phyloP scores from a whole-genome alignment of 2,888 invertebrate genomes.

The Plebejus anna region DNA sequence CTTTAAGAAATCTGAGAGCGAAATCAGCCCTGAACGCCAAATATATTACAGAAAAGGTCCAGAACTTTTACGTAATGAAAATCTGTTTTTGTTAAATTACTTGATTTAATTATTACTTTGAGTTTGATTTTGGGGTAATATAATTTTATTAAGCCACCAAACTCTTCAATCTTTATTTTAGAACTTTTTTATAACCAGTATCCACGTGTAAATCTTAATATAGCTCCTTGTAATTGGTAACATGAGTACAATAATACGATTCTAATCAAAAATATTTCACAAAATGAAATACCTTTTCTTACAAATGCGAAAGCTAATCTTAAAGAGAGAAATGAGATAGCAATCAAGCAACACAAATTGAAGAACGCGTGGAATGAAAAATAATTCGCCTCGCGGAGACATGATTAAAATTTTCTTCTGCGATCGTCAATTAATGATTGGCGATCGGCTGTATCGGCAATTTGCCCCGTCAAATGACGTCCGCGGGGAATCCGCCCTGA shows the following conservation, averaged over 20 bases:
- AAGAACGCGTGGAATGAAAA: not conserved
- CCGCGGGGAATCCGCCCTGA: slow-evolving; percentile 37
- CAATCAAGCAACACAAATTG: slow-evolving; percentile 9
- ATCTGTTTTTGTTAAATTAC: slow-evolving; percentile 12
- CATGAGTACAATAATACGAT: not conserved
- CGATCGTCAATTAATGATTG: slow-evolving; percentile 31
- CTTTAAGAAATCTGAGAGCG: not conserved
- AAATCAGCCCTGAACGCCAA: slow-evolving; percentile 1
- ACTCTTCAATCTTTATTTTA: not conserved
- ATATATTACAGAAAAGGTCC: slow-evolving; percentile 6
- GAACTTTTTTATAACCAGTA: not conserved
- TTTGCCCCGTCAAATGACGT: slow-evolving; percentile 37
- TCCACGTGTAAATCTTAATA: too few species aligned
- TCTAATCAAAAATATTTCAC: not conserved
- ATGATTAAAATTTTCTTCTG: slow-evolving; percentile 25
- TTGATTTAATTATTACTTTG: not conserved
- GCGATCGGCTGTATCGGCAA: slow-evolving; percentile 35
- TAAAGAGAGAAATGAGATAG: not conserved
- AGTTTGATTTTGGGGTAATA: not conserved
- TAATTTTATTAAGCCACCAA: not conserved
- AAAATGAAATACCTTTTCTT: not conserved
- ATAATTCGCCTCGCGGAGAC: not conserved
- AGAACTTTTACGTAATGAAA: slow-evolving; percentile 16
- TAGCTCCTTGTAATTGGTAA: not conserved
- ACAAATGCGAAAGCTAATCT: not conserved